These are phyloP conservation scores for Planiliza haematocheilus DNA, from an alignment of 2,113 vertebrate genomes.

Conservation along the genomic window DNA sequence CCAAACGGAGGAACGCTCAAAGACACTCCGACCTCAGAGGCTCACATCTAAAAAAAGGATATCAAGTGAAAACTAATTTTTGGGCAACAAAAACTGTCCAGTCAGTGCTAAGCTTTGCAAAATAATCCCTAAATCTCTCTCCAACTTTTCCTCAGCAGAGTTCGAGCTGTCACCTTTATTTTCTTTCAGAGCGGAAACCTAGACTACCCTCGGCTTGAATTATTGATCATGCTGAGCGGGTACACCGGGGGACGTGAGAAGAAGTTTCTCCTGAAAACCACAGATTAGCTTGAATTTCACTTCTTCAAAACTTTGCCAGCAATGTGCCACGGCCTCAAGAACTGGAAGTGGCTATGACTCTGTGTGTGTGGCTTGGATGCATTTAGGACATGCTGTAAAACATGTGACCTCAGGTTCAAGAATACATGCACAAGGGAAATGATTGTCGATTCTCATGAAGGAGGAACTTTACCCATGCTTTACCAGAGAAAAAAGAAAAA, in stretches of 20 bases:
- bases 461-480: neutral
- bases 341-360: no score
- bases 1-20: no score
- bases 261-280: slow-evolving; percentile 24
- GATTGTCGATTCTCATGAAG: neutral
- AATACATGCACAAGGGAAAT: neutral
- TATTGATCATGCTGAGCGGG: slow-evolving; percentile 61
- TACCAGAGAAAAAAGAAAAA: neutral
- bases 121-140: neutral
- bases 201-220: slow-evolving; percentile 41
- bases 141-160: slow-evolving; percentile 22
- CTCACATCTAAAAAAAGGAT: slow-evolving; percentile 5
- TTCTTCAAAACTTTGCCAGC: neutral
- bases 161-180: slow-evolving; percentile 53
- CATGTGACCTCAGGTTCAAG: no score
- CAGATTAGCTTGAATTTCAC: slow-evolving; percentile 3
- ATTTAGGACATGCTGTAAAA: no score
- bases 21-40: no score
- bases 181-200: slow-evolving; percentile 38
- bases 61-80: slow-evolving; percentile 24
- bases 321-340: no score
- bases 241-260: slow-evolving; percentile 11
- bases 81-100: neutral
- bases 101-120: slow-evolving; percentile 30
- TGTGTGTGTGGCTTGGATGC: no score